Conservation (phyloP, 2,113 vertebrate genomes). For the Calyptomena viridis region DNA sequence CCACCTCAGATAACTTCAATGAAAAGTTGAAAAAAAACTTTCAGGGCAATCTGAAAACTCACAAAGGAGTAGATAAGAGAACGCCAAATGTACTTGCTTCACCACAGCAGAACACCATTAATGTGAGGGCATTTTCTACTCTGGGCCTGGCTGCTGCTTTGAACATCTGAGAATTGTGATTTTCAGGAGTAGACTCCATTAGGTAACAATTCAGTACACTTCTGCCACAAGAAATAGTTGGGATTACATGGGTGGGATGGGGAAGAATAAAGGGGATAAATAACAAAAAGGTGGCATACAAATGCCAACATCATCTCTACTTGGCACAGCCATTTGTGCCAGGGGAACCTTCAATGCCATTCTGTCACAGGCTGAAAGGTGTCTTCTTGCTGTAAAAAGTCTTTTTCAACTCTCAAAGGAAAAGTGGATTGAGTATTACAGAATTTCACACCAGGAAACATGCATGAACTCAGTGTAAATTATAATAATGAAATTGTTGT, state of each 20-base stretch:
- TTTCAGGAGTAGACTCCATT: not conserved
- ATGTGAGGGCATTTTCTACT: not conserved
- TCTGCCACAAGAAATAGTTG: not conserved
- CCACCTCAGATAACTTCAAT: not conserved
- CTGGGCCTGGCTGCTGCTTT: not conserved
- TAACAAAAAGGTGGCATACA: not conserved
- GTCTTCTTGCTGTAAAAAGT: not conserved
- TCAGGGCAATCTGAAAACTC: not conserved
- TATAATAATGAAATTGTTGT: not conserved
- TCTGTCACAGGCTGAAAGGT: not conserved
- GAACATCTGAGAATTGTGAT: not conserved
- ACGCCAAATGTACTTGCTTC: not conserved
- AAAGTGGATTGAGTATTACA: not conserved
- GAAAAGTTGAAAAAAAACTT: not conserved
- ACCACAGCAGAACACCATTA: not conserved
- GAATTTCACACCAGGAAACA: not conserved
- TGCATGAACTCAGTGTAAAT: not conserved
- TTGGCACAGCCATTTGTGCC: not conserved
- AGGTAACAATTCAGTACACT: not conserved
- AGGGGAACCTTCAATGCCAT: rapidly evolving
- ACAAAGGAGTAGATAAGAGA: not conserved
- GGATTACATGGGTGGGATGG: not conserved
- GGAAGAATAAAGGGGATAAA: not conserved
- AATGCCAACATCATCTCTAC: not conserved
- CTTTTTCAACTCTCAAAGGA: not conserved